Evolutionary conservation across 2,113 vertebrate species (phyloP), one percentile per base, ranked within the genome.

Genomic region (Synodontis membranacea): DNA sequence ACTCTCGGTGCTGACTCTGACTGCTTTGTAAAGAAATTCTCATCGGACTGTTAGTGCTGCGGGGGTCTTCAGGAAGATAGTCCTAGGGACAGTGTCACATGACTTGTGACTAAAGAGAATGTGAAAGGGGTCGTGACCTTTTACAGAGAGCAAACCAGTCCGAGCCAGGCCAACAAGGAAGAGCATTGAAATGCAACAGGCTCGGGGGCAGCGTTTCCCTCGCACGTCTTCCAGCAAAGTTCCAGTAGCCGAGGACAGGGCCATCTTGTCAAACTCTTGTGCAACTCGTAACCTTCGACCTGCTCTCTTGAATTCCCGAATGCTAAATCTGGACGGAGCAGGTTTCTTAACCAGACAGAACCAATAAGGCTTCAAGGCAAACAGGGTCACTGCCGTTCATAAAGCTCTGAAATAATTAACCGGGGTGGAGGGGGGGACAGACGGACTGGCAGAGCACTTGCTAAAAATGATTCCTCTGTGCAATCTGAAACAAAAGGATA

Each of bases 51-150:
- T 74, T 42, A 23, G 39, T 74, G 70, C 28, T 15, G 31, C 14
- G 19, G 31, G 23, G 25, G 68, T 31, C 37, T 75, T 44, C 25
- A 42, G 23, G 7, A 34, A 52, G 34, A 54, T 19, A 50, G 74
- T 52, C 23, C 21, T 80, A 25, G 19, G 79, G 85, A 79, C 70
- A 82, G 78, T 89, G 90, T 92, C 90, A 91, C 87, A 90, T 92
- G 92, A 91, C 89, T 83, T 91, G 86, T 87, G 88, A 91, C 74
- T 90, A 89, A 90, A 90, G 84, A 88, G 88, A 89, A 87, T 52
- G 82, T 89, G 72, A 89, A 75, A 86, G 72, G 34, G 91, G 89
- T 88, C 84, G 1, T 68, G 92, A 93, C 91, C 91, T 90, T 84
- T 82, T 52, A 66, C 46, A 68, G 50, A 68, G 46, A 60, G 56